Percentiles rank a stretch among this genome's conserved stretches.
phyloP scores from a whole-genome alignment of 2,888 invertebrate genomes.

The Thereva nobilitata region DNA sequence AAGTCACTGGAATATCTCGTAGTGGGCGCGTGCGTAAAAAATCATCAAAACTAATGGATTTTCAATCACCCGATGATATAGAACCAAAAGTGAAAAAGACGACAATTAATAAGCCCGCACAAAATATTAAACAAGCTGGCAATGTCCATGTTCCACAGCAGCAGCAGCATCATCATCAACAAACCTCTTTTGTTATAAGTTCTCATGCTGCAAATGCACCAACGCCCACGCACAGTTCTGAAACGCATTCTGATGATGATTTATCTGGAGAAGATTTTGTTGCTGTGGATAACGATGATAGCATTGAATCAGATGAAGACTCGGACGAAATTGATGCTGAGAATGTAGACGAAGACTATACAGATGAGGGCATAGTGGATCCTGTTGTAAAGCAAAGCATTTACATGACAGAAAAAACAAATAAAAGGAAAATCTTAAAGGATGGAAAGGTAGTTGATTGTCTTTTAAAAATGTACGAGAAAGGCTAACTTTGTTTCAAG shows the following conservation, averaged over 20 bases:
- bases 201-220: neutral
- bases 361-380: slow-evolving; percentile 48
- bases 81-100: slow-evolving; percentile 56
- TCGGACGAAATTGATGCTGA: slow-evolving; percentile 42
- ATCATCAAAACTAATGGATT: slow-evolving; percentile 91
- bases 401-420: slow-evolving; percentile 79
- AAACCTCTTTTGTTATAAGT: neutral
- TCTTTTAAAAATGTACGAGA: neutral
- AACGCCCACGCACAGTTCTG: slow-evolving; percentile 9
- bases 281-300: slow-evolving; percentile 30
- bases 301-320: slow-evolving; percentile 37
- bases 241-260: slow-evolving; percentile 21
- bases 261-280: slow-evolving; percentile 18
- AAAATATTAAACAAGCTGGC: slow-evolving; percentile 17
- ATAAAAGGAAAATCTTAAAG: slow-evolving; percentile 73
- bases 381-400: slow-evolving; percentile 58
- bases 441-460: slow-evolving; percentile 59
- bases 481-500: slow-evolving; percentile 47
- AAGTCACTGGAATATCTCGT: slow-evolving; percentile 84
- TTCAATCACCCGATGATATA: slow-evolving; percentile 87
- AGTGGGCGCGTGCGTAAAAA: slow-evolving; percentile 92
- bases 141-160: neutral
- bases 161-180: slow-evolving; percentile 2
- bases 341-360: slow-evolving; percentile 40
- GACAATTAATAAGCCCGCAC: slow-evolving; percentile 9